Evolutionary conservation across 2,113 vertebrate species (phyloP).

Genomic region (Chamaetylas fuelleborni): DNA sequence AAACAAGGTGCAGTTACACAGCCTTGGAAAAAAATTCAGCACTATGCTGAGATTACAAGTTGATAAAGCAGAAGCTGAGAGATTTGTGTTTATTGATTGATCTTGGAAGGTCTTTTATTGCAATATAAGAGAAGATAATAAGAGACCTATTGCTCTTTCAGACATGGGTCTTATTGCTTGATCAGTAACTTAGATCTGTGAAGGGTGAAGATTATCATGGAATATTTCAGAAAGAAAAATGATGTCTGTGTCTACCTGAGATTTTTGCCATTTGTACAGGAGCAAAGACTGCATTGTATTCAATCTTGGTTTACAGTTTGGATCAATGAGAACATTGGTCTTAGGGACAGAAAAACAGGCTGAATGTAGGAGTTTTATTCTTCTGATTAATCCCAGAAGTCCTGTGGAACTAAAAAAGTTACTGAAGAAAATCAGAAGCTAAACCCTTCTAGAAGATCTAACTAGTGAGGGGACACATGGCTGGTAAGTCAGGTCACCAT

Average conservation of each 20-base stretch:
- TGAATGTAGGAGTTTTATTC: background rate
- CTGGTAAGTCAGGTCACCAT: background rate
- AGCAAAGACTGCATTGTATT: background rate
- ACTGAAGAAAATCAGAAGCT: background rate
- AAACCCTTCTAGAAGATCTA: background rate
- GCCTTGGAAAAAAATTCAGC: background rate
- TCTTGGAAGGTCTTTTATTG: background rate
- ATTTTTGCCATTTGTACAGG: background rate
- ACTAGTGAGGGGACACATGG: background rate
- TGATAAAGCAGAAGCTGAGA: background rate
- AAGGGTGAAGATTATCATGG: background rate
- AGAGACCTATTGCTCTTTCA: background rate
- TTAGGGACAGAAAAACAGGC: background rate
- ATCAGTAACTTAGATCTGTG: background rate
- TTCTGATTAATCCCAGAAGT: background rate
- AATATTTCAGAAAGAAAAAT: constrained; percentile 14
- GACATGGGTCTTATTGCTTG: background rate
- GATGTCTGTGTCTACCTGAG: background rate
- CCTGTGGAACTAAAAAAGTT: background rate
- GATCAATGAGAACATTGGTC: background rate
- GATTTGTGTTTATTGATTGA: background rate
- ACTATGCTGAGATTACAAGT: background rate
- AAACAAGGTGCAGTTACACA: background rate
- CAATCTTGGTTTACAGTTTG: background rate
- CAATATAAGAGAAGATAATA: background rate